Base-by-base conservation (phyloP, 2,113 vertebrate genomes). In the Scortum barcoo region DNA sequence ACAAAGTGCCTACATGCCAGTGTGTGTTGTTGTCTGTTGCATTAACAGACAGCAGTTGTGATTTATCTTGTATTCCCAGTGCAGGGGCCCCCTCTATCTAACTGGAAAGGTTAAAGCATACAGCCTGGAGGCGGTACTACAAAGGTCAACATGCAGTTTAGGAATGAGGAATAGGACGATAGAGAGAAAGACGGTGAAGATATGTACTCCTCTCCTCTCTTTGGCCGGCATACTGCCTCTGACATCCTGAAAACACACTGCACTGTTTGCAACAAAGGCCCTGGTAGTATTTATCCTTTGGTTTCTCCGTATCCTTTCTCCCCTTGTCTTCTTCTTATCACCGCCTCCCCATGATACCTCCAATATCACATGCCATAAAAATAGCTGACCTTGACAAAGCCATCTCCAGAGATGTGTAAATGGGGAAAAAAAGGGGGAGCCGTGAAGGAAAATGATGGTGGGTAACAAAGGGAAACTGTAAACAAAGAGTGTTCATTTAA, bases 81-180 rank as follows among this genome's bases (percentile, higher is more conserved):
- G 60, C 86, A 76, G 76, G 71, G 77, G 58, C 75, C 86, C 79
- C 80, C 56, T 88, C 85, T 90, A 84, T 86, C 88, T 92, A 89
- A 70, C 72, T 81, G 89, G 87, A 93, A 93, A 93, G 92, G 93
- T 93, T 92, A 94, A 92, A 92, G 91, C 88, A 92, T 91, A 91
- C 89, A 92, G 91, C 92, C 93, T 72, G 82, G 51, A 92, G 93
- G 92, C 91, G 38, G 69, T 72, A 88, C 86, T 81, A 90, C 91
- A 94, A 94, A 94, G 93, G 93, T 93, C 92, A 93, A 85, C 89
- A 72, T 48, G 70, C 88, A 89, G 90, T 93, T 93, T 92, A 91
- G 80, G 87, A 88, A 90, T 92, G 92, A 88, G 81, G 86, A 84
- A 91, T 88, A 77, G 86, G 71, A 81, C 57, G 24, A 56, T 33